Evolutionary conservation across 2,888 invertebrate genomes (phyloP), one percentile per base, ranked within the genome.

Genomic region (Ptycholaimellus sp.): DNA sequence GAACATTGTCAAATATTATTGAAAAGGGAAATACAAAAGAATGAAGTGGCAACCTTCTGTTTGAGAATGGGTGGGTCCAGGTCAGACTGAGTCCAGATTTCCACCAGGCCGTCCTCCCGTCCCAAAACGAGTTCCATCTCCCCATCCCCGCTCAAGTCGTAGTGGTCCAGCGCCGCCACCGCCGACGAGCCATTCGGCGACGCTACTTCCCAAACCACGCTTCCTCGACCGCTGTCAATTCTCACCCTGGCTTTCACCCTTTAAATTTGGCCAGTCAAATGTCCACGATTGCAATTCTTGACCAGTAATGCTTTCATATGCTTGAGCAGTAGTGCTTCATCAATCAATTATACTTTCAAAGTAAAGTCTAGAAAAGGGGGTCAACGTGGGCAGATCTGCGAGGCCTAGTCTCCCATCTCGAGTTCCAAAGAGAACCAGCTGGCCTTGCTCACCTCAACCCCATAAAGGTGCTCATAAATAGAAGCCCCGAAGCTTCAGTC

Each of bases 91-190:
- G 63, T 59, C 50, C 77, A 73, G 11, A 83, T 68, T 46, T 85
- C 80, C 36, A 90, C 68, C 27, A 72, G 70, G 9, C 90, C 90
- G 63, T 87, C 83, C 45, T 76, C 73, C 30, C 82, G 72, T 3
- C 83, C 87, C 46, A 85, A 72, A 17, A 76, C 62, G 35, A 83
- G 67, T 42, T 82, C 72, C 44, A 70, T 67, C 40, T 74, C 66
- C 18, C 72, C 73, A 53, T 72, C 72, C 16, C 67, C 69, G 33
- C 71, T 71, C 45, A 79, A 63, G 53, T 74, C 72, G 50, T 70
- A 73, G 44, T 70, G 72, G 48, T 73, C 71, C 30, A 78, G 60
- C 39, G 70, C 70, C n/a, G 70, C 68, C 30, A 29, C 34, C 39
- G 14, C 35, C 38, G n/a, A n/a, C 9, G 14, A 17, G 7, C 32